A percentile compares a stretch with the other conserved stretches of the same genome.
Evolutionary conservation across 2,113 vertebrate species (phyloP).

Genomic region (Agapornis roseicollis): DNA sequence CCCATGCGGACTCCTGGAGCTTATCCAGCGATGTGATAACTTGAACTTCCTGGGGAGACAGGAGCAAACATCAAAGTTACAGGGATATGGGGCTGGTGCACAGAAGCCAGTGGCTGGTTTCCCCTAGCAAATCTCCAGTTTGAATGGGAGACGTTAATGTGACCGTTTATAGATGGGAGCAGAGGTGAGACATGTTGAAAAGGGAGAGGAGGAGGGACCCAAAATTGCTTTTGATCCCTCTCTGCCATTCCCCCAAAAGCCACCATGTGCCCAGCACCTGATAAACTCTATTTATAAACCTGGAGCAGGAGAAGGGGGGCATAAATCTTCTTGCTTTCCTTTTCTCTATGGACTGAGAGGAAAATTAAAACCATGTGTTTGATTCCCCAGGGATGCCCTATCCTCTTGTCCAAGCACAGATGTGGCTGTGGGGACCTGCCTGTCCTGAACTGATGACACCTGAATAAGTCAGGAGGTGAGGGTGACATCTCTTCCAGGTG

Average conservation of each 20-base stretch:
- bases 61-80: slow-evolving; percentile 8
- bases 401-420: not conserved
- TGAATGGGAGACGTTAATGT: slow-evolving; percentile 33
- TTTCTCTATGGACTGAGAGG: slow-evolving; percentile 57
- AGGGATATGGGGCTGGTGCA: not conserved
- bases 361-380: slow-evolving; percentile 76
- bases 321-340: slow-evolving; percentile 80
- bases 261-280: slow-evolving; percentile 82
- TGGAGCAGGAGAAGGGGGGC: slow-evolving; percentile 43
- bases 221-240: slow-evolving; percentile 76
- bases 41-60: not conserved
- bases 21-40: accelerated
- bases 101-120: not conserved
- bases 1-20: not conserved
- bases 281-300: slow-evolving; percentile 74
- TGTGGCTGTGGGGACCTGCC: not conserved
- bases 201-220: slow-evolving; percentile 62
- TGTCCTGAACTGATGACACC: not conserved
- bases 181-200: slow-evolving; percentile 74
- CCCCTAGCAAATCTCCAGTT: slow-evolving; percentile 30
- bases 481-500: not conserved
- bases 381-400: not conserved
- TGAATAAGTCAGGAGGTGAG: not conserved
- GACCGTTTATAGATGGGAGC: slow-evolving; percentile 69
- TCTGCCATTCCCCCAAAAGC: slow-evolving; percentile 12